These are phyloP conservation scores for Zoroaster sp. DNA, from an alignment of 53 echinoderm and acorn worm genomes.

Conservation along the genomic window DNA sequence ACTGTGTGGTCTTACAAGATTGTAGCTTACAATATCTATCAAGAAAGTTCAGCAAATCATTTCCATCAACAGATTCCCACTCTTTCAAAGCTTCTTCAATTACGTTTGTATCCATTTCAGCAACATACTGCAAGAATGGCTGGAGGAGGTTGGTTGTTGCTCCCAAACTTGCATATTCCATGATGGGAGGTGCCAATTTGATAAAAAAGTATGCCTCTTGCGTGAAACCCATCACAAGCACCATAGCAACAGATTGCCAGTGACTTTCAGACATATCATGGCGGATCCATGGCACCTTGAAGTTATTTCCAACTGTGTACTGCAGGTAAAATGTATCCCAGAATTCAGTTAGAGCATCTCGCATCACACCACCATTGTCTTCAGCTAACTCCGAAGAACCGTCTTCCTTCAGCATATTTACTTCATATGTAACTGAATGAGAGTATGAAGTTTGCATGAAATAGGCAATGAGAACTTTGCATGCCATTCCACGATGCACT, in stretches of 20 bases:
- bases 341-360: conserved; percentile 39
- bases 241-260: neutral
- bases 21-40: no score
- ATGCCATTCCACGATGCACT: conserved; percentile 8
- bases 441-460: neutral
- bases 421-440: neutral
- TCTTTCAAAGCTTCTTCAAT: neutral
- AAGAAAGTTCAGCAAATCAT: neutral
- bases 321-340: conserved; percentile 5
- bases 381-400: neutral
- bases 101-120: neutral
- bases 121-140: neutral
- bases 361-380: conserved; percentile 22
- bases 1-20: no score
- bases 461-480: neutral
- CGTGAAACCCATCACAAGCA: neutral
- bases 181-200: neutral
- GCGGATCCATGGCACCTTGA: neutral
- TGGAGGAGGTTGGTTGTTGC: neutral
- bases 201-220: neutral
- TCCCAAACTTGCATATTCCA: conserved; percentile 1
- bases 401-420: neutral
- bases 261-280: neutral
- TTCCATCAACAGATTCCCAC: neutral
- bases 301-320: conserved; percentile 3